These are phyloP conservation scores for Calonectris borealis DNA, from an alignment of 2,113 vertebrate species.

Conservation along the genomic window DNA sequence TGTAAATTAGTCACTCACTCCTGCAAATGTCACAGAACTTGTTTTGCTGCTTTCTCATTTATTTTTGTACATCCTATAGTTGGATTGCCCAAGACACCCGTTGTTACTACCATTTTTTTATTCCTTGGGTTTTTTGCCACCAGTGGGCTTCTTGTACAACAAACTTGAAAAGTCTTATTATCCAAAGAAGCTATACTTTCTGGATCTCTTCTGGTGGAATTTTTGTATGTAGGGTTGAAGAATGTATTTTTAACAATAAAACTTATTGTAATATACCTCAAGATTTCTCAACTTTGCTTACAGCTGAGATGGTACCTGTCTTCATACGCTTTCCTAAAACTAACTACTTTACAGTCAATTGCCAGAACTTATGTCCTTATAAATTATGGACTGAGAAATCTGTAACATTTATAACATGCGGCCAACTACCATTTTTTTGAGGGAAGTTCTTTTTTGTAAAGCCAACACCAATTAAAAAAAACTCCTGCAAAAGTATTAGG, in stretches of 20 bases:
- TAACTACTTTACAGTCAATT: not conserved
- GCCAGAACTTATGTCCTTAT: not conserved
- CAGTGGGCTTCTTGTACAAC: not conserved
- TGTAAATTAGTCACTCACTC: constrained; percentile 31
- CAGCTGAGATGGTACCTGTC: not conserved
- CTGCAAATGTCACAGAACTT: constrained; percentile 3
- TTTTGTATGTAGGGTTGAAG: not conserved
- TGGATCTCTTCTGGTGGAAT: not conserved
- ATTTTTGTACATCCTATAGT: not conserved
- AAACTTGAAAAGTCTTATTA: not conserved
- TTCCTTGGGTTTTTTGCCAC: not conserved
- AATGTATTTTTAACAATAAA: not conserved
- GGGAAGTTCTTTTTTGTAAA: not conserved
- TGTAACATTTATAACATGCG: not conserved
- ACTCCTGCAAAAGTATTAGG: not conserved
- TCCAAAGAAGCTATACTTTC: not conserved
- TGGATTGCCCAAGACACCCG: not conserved
- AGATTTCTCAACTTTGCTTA: not conserved
- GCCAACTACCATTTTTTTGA: not conserved
- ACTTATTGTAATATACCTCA: not conserved
- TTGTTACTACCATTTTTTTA: not conserved
- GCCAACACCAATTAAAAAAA: not conserved
- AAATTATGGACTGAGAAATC: not conserved
- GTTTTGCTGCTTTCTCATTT: constrained; percentile 1
- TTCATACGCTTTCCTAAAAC: not conserved